Evolutionary conservation across 2,113 vertebrate genomes (phyloP), one percentile per base, ranked within the genome.

Genomic region (Clinocottus analis): DNA sequence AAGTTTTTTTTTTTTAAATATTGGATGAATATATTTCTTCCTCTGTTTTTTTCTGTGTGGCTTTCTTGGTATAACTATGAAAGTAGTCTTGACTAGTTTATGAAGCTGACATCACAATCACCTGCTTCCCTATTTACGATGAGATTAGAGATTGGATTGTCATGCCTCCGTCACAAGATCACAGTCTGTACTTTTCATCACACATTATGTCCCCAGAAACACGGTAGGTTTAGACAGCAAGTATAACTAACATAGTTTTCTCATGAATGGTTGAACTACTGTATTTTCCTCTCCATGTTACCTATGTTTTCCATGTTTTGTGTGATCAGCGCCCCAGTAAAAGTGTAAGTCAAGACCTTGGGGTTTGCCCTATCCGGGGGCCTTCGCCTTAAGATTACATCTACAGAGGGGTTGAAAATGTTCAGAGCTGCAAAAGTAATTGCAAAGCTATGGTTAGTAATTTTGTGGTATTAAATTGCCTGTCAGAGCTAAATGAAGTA

Each of bases 391-490:
- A 89, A 88, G 83, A 93, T 93, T 92, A 86, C 88, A 91, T 94
- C 92, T 89, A 79, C 85, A 88, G 87, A 89, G 75, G 76, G 84
- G 74, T 86, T 86, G 86, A 85, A 86, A 91, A 85, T 82, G 84
- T 91, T 92, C 88, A 87, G 90, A 89, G 92, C 90, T 93, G 92
- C 90, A 92, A 93, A 95, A 94, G 91, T 94, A 94, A 94, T 94
- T 93, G 91, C 87, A 89, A 89, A 92, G 87, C 92, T 91, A 92
- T 92, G 93, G 91, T 93, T 94, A 91, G 93, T 93, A 93, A 94
- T 94, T 93, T 93, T 94, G 93, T 86, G 91, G 90, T 92, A 93
- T 94, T 93, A 93, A 94, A 94, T 94, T 92, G 92, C 93, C 93
- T 93, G 90, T 94, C 93, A 91, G 85, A 78, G 79, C 91, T 91